A percentile compares a stretch with the other conserved stretches of the same genome.
These are phyloP conservation scores for Hyposmocoma kahamanoa DNA, from an alignment of 1,140 invertebrate genomes.

Conservation along the genomic window DNA sequence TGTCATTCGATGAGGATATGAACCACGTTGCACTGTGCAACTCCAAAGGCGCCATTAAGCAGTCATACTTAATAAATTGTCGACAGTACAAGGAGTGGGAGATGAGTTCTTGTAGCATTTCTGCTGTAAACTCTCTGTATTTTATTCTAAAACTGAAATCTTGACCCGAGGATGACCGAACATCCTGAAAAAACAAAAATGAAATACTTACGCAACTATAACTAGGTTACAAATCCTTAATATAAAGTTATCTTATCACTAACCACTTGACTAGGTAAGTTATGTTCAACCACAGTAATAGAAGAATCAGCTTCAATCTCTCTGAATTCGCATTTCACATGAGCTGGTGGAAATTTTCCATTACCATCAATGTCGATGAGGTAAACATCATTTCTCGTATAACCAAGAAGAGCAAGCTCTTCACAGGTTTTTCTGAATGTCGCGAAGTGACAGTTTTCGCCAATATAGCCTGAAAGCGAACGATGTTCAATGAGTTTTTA, in stretches of 20 bases:
- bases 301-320: slow-evolving; percentile 89
- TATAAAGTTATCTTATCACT: too few relatives aligned
- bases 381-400: slow-evolving; percentile 91
- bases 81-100: slow-evolving; percentile 91
- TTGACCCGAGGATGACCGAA: slow-evolving; percentile 81
- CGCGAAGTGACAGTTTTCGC: slow-evolving; percentile 95
- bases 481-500: too few relatives aligned
- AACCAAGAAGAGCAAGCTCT: slow-evolving; percentile 88
- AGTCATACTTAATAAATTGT: slow-evolving; percentile 94
- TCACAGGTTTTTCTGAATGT: slow-evolving; percentile 93
- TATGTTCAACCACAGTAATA: slow-evolving; percentile 94
- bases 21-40: slow-evolving; percentile 94
- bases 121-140: slow-evolving; percentile 90
- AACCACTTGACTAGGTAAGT: slow-evolving; percentile 89
- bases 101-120: slow-evolving; percentile 93
- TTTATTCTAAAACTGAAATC: slow-evolving; percentile 90
- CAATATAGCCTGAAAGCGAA: slow-evolving; percentile 86
- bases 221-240: background rate
- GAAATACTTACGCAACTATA: background rate
- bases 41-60: slow-evolving; percentile 89
- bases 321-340: slow-evolving; percentile 91
- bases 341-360: slow-evolving; percentile 90
- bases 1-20: slow-evolving; percentile 83
- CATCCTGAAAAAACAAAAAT: slow-evolving; percentile 73
- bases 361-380: slow-evolving; percentile 95